Evolutionary conservation across 2,888 invertebrate species (phyloP).

Genomic region (Rhodophaea formosa): DNA sequence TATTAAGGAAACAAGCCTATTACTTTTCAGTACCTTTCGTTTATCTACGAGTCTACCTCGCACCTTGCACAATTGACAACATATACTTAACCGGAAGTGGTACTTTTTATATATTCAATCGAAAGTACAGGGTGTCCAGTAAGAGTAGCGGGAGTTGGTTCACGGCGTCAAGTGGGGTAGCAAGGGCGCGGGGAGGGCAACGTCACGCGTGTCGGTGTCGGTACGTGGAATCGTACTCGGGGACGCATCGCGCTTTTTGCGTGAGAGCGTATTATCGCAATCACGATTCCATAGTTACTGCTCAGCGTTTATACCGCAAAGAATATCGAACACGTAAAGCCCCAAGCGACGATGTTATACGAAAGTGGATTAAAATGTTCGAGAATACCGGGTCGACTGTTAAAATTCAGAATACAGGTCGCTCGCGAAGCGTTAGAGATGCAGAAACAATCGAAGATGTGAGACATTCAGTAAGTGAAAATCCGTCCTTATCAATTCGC

Average conservation of each 20-base stretch:
- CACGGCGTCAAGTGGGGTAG: conserved; percentile 15
- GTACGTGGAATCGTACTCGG: conserved; percentile 20
- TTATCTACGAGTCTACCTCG: too few relatives aligned
- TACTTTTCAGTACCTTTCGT: too few relatives aligned
- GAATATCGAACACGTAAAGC: conserved; percentile 2
- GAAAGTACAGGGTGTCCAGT: conserved; percentile 14
- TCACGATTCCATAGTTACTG: conserved; percentile 17
- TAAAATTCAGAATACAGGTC: conserved; percentile 16
- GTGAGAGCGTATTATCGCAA: conserved; percentile 20
- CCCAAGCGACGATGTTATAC: conserved; percentile 13
- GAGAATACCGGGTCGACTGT: conserved; percentile 13
- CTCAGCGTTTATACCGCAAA: too few relatives aligned
- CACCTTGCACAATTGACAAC: too few relatives aligned
- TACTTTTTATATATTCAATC: too few relatives aligned
- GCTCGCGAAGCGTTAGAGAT: conserved; percentile 8
- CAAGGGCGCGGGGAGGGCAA: not conserved
- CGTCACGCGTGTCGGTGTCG: too few relatives aligned
- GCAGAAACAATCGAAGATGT: conserved; percentile 17
- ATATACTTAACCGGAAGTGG: too few relatives aligned
- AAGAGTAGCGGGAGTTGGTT: conserved; percentile 19
- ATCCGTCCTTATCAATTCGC: conserved; percentile 29
- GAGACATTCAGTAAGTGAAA: conserved; percentile 28
- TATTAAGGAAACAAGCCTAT: too few relatives aligned
- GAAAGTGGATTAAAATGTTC: conserved; percentile 19
- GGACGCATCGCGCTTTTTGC: conserved; percentile 22